These are phyloP conservation scores for Heteromormyrus szaboi DNA, from an alignment of 2,797 vertebrate genomes.

Conservation along the genomic window DNA sequence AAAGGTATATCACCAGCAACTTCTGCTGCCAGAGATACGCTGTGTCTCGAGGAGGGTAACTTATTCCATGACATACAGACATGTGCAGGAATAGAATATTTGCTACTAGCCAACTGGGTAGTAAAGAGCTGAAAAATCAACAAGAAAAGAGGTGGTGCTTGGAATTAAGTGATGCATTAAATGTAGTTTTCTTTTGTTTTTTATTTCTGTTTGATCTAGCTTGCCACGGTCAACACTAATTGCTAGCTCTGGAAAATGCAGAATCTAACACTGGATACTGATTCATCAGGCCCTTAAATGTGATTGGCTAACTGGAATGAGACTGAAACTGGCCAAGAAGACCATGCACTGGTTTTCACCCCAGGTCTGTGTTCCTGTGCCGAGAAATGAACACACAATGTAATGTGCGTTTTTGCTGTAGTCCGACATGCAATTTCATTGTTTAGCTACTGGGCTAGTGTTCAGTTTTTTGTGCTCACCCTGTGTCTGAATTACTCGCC, in stretches of 20 bases:
- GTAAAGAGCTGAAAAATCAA: not conserved
- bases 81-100: not conserved
- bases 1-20: slow-evolving; percentile 21
- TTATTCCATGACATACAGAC: not conserved
- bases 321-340: not conserved
- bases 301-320: not conserved
- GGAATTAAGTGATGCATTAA: not conserved
- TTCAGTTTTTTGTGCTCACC: not conserved
- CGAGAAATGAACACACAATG: not conserved
- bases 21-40: not conserved
- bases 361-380: not conserved
- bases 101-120: not conserved
- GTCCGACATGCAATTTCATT: not conserved
- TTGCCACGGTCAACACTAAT: not conserved
- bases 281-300: not conserved
- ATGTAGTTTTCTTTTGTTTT: not conserved
- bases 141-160: not conserved
- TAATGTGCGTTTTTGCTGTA: not conserved
- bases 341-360: not conserved
- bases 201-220: not conserved
- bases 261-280: not conserved
- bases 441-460: not conserved
- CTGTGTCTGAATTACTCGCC: not conserved
- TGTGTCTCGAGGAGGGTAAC: slow-evolving; percentile 21
- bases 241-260: not conserved